phyloP scores from a whole-genome alignment of 2,888 invertebrate genomes.

The Dyspetes luteomarginatus region DNA sequence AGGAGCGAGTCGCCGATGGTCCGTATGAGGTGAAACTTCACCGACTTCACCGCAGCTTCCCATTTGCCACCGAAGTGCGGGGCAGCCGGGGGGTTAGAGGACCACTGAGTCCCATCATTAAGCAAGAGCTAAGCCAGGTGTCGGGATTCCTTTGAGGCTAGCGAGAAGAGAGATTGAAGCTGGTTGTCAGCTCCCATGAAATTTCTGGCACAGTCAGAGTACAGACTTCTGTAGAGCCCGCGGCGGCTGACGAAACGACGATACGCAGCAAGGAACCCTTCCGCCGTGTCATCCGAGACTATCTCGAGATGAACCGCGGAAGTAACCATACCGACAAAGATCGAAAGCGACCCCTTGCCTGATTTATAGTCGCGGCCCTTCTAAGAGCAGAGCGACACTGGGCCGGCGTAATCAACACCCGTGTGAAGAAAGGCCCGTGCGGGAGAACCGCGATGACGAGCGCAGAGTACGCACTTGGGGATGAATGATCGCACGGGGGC shows the following conservation, averaged over 20 bases:
- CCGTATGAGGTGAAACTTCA: slow-evolving; percentile 68
- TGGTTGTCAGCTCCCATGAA: slow-evolving; percentile 32
- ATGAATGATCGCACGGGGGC: slow-evolving; percentile 31
- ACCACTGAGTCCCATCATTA: slow-evolving; percentile 66
- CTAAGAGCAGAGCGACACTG: slow-evolving; percentile 1
- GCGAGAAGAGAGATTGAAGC: not conserved
- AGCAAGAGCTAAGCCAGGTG: not conserved
- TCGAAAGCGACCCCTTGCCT: slow-evolving; percentile 31
- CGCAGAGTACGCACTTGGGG: slow-evolving; percentile 17
- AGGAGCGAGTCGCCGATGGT: slow-evolving; percentile 60
- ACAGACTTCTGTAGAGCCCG: slow-evolving; percentile 4
- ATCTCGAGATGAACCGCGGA: slow-evolving; percentile 26
- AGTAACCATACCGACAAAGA: slow-evolving; percentile 42
- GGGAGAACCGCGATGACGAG: slow-evolving; percentile 41
- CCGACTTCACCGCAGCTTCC: slow-evolving; percentile 72
- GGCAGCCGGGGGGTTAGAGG: slow-evolving; percentile 70
- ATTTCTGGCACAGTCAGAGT: slow-evolving; percentile 36
- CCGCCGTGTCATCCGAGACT: slow-evolving; percentile 17
- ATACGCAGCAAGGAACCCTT: slow-evolving; percentile 30
- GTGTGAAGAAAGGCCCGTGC: slow-evolving; percentile 13
- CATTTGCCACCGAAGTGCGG: slow-evolving; percentile 74
- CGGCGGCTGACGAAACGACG: slow-evolving; percentile 13
- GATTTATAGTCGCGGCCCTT: slow-evolving; percentile 1
- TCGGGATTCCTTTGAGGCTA: not conserved
- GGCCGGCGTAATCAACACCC: slow-evolving; percentile 46